These are phyloP conservation scores for Zaprionus nigranus DNA, from an alignment of 1,140 invertebrate species.

Conservation along the genomic window DNA sequence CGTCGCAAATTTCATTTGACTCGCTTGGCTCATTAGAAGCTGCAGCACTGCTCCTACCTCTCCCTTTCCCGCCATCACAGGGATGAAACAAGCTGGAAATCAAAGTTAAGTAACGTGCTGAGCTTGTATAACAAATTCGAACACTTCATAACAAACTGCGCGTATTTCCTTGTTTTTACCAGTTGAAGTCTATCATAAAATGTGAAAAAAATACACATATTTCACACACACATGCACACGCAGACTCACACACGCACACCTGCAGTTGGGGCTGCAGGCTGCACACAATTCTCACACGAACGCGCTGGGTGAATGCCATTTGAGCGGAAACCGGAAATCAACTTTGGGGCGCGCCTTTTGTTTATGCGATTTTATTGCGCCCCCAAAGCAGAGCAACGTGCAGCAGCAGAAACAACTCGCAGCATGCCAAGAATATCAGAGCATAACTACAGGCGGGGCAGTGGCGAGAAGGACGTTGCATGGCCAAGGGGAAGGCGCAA, in stretches of 20 bases:
- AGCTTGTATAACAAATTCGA: slow-evolving; percentile 20
- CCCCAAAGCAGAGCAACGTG: slow-evolving; percentile 26
- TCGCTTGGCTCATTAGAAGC: slow-evolving; percentile 25
- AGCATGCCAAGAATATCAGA: slow-evolving; percentile 62
- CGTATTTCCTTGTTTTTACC: slow-evolving; percentile 16
- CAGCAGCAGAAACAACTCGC: slow-evolving; percentile 40
- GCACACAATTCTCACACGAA: slow-evolving; percentile 75
- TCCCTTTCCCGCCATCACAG: too few species aligned
- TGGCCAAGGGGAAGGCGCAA: background rate
- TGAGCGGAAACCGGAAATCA: slow-evolving; percentile 82
- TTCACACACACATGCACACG: slow-evolving; percentile 15
- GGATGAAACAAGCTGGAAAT: slow-evolving; percentile 2
- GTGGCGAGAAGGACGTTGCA: background rate
- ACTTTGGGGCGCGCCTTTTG: slow-evolving; percentile 76
- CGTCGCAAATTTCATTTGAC: slow-evolving; percentile 27
- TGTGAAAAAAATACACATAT: slow-evolving; percentile 57
- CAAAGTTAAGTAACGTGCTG: slow-evolving; percentile 15
- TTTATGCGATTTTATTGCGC: slow-evolving; percentile 70
- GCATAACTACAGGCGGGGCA: slow-evolving; percentile 54
- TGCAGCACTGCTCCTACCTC: background rate
- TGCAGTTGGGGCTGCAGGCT: slow-evolving; percentile 72
- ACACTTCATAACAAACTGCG: slow-evolving; percentile 17
- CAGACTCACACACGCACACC: slow-evolving; percentile 33
- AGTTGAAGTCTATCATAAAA: slow-evolving; percentile 75
- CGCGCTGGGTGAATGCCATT: slow-evolving; percentile 59